Evolutionary conservation across 2,797 vertebrate genomes (phyloP).

Genomic region (Phalanger gymnotis): DNA sequence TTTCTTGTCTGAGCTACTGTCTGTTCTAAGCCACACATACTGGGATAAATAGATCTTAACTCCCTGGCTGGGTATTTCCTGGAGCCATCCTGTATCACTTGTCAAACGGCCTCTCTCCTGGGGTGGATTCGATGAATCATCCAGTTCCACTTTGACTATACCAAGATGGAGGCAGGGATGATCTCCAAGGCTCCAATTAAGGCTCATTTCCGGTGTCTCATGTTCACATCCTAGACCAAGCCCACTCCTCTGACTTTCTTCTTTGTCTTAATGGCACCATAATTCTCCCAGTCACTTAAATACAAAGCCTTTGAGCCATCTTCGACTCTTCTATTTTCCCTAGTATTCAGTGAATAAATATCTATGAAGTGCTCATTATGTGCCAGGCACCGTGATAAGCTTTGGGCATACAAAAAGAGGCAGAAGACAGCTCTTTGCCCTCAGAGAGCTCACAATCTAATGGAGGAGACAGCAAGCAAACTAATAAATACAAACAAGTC

Average conservation of each 20-base stretch:
- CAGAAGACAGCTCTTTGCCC: neutral
- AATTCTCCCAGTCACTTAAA: neutral
- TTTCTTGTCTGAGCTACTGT: conserved; percentile 46
- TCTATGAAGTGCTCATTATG: neutral
- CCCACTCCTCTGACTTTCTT: neutral
- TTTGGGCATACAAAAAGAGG: neutral
- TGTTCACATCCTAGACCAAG: neutral
- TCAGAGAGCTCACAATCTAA: neutral
- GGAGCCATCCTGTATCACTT: neutral
- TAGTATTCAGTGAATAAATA: neutral
- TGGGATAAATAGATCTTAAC: conserved; percentile 32
- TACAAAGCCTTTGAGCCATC: neutral
- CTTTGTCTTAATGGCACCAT: neutral
- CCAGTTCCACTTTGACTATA: neutral
- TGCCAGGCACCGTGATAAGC: neutral
- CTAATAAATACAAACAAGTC: neutral
- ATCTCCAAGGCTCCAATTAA: neutral
- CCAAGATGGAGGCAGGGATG: neutral
- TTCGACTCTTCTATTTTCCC: neutral
- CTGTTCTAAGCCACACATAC: conserved; percentile 34
- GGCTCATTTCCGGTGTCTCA: neutral
- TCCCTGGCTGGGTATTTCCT: conserved; percentile 6
- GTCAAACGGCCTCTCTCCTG: neutral
- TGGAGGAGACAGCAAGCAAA: neutral
- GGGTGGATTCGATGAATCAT: neutral